Evolutionary conservation across 2,797 vertebrate genomes (phyloP).

Genomic region (Danio jaintianensis): DNA sequence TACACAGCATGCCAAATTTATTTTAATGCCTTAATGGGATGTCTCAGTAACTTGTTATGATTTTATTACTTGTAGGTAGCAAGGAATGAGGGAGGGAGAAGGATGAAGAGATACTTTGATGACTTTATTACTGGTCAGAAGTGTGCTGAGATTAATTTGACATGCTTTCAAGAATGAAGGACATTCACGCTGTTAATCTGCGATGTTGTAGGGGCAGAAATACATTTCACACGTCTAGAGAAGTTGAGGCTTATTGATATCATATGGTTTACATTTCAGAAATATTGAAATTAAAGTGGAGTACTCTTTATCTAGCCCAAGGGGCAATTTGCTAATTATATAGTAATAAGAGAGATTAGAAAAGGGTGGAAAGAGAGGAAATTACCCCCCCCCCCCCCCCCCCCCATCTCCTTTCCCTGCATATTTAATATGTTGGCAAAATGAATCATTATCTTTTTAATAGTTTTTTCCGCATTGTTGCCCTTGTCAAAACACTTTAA

Average conservation of each 20-base stretch:
- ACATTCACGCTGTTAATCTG: not conserved
- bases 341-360: constrained; percentile 33
- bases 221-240: not conserved
- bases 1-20: constrained; percentile 31
- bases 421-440: constrained; percentile 31
- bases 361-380: constrained; percentile 26
- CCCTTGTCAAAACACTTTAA: constrained; percentile 34
- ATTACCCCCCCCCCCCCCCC: not conserved
- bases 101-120: constrained; percentile 32
- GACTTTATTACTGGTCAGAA: constrained; percentile 44
- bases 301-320: constrained; percentile 39
- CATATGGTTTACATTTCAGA: constrained; percentile 24
- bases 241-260: constrained; percentile 28
- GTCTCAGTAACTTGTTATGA: constrained; percentile 22
- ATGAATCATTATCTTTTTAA: constrained; percentile 41
- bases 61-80: constrained; percentile 13
- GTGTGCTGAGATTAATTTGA: constrained; percentile 27
- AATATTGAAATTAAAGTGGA: constrained; percentile 25
- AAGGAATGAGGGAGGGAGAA: constrained; percentile 26
- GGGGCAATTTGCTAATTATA: constrained; percentile 37
- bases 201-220: not conserved
- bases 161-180: not conserved
- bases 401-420: not conserved
- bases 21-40: constrained; percentile 31
- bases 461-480: constrained; percentile 29